These are phyloP conservation scores for Zaprionus obscuricornis DNA, from an alignment of 2,888 invertebrate genomes.

Conservation along the genomic window DNA sequence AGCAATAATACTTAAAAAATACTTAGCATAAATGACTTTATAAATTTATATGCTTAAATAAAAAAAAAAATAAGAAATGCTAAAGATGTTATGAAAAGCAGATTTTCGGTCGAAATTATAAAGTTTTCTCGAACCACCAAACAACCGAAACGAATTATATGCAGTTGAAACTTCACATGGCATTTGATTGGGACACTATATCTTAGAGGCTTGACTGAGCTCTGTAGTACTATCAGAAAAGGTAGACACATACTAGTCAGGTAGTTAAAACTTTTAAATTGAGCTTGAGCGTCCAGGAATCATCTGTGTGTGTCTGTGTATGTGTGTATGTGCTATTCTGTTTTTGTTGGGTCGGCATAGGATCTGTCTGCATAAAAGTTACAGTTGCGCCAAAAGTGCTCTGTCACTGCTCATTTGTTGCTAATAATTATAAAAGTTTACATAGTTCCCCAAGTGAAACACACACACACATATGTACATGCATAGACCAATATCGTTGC, in stretches of 20 bases:
- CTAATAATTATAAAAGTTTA: constrained; percentile 78
- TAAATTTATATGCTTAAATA: too few species aligned
- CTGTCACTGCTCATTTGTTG: constrained; percentile 78
- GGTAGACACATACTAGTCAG: constrained; percentile 43
- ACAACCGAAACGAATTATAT: neutral
- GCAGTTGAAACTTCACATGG: constrained; percentile 35
- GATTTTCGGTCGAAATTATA: too few species aligned
- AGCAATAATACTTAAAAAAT: too few species aligned
- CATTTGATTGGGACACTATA: constrained; percentile 55
- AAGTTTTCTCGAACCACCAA: constrained; percentile 24
- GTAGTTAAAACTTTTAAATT: constrained; percentile 78
- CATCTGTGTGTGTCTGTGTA: constrained; percentile 53
- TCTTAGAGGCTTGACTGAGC: constrained; percentile 34
- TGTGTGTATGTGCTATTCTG: neutral
- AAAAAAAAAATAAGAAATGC: too few species aligned
- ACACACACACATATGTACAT: constrained; percentile 17
- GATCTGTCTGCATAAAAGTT: constrained; percentile 51
- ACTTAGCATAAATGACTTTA: too few species aligned
- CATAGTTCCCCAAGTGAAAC: constrained; percentile 60
- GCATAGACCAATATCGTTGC: constrained; percentile 36
- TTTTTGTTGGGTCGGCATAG: constrained; percentile 23
- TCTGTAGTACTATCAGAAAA: constrained; percentile 9
- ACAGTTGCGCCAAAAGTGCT: constrained; percentile 59
- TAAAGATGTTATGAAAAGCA: too few species aligned
- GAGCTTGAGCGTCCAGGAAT: constrained; percentile 56